These are phyloP conservation scores for Dysidea cf. avara DNA, from an alignment of 37 sponge, comb jelly and placozoan genomes.

Conservation along the genomic window DNA sequence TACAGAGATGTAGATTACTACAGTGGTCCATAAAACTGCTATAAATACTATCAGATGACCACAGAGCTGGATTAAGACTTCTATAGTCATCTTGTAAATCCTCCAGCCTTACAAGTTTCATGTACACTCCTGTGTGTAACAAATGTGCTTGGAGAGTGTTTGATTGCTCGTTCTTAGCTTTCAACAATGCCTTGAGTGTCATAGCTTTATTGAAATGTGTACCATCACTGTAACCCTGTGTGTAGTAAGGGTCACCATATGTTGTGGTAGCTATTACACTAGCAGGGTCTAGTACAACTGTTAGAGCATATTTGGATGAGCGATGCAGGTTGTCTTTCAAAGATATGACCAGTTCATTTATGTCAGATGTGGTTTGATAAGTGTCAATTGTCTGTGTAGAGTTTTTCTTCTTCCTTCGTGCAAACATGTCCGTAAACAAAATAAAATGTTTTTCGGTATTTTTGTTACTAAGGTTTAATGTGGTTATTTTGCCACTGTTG, in stretches of 20 bases:
- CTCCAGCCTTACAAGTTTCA: slow-evolving; percentile 22
- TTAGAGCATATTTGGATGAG: too few species aligned
- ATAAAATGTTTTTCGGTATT: too few species aligned
- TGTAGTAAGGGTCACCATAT: slow-evolving; percentile 40
- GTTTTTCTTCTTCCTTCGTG: too few species aligned
- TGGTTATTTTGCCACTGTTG: too few species aligned
- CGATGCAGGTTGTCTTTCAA: too few species aligned
- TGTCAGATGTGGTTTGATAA: too few species aligned
- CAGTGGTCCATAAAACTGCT: slow-evolving; percentile 23
- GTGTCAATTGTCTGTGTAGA: too few species aligned
- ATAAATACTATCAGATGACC: slow-evolving; percentile 1
- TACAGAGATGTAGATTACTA: background rate
- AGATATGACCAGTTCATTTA: too few species aligned
- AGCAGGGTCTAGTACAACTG: too few species aligned
- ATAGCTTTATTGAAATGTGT: slow-evolving; percentile 79
- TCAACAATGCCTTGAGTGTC: slow-evolving; percentile 62
- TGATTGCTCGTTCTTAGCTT: slow-evolving; percentile 24
- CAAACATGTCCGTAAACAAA: too few species aligned
- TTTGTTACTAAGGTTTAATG: too few species aligned
- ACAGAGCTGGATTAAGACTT: slow-evolving; percentile 32
- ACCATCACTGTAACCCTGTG: slow-evolving; percentile 60
- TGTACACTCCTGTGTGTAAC: slow-evolving; percentile 53
- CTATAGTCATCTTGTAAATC: slow-evolving; percentile 26
- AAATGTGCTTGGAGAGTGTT: slow-evolving; percentile 72
- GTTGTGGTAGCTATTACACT: background rate